Evolutionary conservation across 2,797 vertebrate genomes (phyloP), one percentile per base, ranked within the genome.

Genomic region (Argyrosomus regius): DNA sequence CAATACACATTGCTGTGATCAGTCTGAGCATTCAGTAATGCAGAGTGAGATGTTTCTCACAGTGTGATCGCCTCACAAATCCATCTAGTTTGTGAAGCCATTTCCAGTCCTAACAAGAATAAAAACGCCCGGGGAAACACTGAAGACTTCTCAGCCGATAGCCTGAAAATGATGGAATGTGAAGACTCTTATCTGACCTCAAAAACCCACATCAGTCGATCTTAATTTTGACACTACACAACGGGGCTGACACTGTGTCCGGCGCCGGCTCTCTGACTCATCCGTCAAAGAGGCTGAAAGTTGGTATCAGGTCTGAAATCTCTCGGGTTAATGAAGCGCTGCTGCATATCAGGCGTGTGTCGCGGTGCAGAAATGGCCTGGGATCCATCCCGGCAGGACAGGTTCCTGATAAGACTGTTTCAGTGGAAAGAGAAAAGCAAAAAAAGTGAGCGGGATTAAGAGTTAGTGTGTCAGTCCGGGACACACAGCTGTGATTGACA

Each of bases 121-220:
- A 13, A 78, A 78, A 49, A 10, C 1, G 22, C 50, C 77, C 0
- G 52, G 13, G 49, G 54, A 61, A 65, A 62, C 56, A 26, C 50
- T n/a, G 26, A 61, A 57, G 45, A 31, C 60, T 64, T 71, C 62
- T 61, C 35, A 48, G 71, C 75, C 22, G 43, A 72, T 45, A 60
- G 72, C 39, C 20, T 35, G 52, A 52, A 57, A 83, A 84, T 53
- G 75, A 84, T 86, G 80, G 77, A 86, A 81, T 69, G 62, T 63
- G 70, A 82, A 75, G 56, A 53, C 46, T 74, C 61, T 88, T 69
- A 72, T 80, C 78, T 89, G 86, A 84, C 84, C 86, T 82, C 64
- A 77, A 85, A 89, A 88, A 48, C 45, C 48, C 24, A 63, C 60
- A 82, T 87, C 74, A 59, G 64, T 89, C 72, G 14, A 87, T 88